Conservation (phyloP, 2,113 vertebrate genomes). For the Jacana jacana region DNA sequence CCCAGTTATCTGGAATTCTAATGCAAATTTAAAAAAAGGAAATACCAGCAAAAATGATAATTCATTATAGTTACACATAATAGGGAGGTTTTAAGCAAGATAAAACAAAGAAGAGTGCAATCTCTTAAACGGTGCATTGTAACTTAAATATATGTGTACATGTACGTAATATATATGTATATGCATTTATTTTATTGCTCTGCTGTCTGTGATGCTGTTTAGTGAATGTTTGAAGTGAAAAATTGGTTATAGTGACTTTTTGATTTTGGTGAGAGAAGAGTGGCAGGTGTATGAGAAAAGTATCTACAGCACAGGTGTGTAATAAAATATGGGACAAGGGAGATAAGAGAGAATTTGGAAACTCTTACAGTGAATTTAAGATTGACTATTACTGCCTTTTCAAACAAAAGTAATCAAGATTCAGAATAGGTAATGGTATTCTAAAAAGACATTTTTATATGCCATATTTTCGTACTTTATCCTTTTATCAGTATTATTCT, state of each 20-base stretch:
- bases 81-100: not conserved
- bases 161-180: too few species aligned
- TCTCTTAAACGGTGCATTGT: not conserved
- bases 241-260: not conserved
- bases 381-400: not conserved
- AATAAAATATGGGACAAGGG: not conserved
- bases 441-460: rapidly evolving
- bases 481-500: not conserved
- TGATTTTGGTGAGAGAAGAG: not conserved
- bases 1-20: not conserved
- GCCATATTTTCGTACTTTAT: not conserved
- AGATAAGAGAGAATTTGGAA: not conserved
- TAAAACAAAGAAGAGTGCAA: not conserved
- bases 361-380: not conserved
- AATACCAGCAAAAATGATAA: not conserved
- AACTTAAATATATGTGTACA: not conserved
- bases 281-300: not conserved
- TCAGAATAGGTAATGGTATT: not conserved
- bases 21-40: not conserved
- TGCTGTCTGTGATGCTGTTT: not conserved
- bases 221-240: not conserved
- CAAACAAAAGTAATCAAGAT: not conserved
- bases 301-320: not conserved
- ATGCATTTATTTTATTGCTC: not conserved
- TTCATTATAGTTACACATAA: not conserved